These are phyloP conservation scores for Nomada ferruginata DNA, from an alignment of 2,888 invertebrate genomes.

Conservation along the genomic window DNA sequence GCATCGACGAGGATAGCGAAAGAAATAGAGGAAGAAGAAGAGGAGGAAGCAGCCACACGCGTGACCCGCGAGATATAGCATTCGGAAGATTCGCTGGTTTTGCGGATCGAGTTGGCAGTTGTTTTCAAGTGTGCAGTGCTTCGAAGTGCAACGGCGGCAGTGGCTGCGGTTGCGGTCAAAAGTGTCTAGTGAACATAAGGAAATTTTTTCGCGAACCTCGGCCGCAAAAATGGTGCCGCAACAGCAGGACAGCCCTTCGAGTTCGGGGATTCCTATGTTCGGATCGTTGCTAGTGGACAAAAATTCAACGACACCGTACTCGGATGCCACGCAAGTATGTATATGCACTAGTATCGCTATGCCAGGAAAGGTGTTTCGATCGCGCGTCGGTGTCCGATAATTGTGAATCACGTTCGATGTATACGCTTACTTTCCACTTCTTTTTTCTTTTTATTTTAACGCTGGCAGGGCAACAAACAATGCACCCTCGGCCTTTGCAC, in stretches of 20 bases:
- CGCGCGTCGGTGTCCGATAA: neutral
- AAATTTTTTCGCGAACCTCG: too few species aligned
- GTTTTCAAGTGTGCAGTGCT: slow-evolving; percentile 62
- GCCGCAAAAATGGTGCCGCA: slow-evolving; percentile 89
- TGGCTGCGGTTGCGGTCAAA: too few species aligned
- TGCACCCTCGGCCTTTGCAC: neutral
- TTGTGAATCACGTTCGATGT: too few species aligned
- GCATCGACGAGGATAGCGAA: neutral
- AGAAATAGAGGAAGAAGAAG: neutral
- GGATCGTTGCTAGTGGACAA: slow-evolving; percentile 96
- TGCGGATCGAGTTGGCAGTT: neutral
- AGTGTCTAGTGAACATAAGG: too few species aligned
- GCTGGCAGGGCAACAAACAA: too few species aligned
- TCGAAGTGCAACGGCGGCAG: too few species aligned
- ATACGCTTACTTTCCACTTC: too few species aligned
- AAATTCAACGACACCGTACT: slow-evolving; percentile 97
- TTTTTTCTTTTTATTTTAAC: too few species aligned
- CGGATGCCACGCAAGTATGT: slow-evolving; percentile 98
- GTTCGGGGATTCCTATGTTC: slow-evolving; percentile 90
- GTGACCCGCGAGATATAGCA: neutral
- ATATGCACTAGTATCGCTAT: neutral
- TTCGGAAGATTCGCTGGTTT: neutral
- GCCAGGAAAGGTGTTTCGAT: too few species aligned
- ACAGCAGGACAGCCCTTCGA: slow-evolving; percentile 88
- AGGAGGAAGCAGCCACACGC: neutral